These are phyloP conservation scores for Lepidurus couesii DNA, from an alignment of 1,140 invertebrate species.

Conservation along the genomic window DNA sequence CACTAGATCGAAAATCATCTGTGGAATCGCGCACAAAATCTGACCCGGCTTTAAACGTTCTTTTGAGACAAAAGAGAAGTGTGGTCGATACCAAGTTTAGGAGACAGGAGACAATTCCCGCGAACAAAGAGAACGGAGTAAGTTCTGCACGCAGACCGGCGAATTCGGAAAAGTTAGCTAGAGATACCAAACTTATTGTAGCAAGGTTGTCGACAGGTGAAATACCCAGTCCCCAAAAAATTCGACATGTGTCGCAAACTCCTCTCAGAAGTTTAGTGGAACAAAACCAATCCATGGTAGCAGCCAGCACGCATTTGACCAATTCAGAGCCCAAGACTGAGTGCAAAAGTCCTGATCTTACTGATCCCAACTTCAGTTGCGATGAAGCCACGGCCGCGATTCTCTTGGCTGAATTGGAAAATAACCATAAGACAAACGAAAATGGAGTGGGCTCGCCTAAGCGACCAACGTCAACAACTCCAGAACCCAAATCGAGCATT, in stretches of 20 bases:
- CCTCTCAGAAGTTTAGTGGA: neutral
- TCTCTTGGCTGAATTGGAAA: slow-evolving; percentile 29
- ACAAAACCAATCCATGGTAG: neutral
- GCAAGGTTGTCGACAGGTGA: slow-evolving; percentile 29
- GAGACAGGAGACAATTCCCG: neutral
- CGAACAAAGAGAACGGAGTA: neutral
- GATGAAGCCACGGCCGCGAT: slow-evolving; percentile 28
- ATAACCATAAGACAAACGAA: neutral
- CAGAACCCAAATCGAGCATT: neutral
- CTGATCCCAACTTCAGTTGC: slow-evolving; percentile 27
- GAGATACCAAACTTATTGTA: slow-evolving; percentile 29
- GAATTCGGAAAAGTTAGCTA: slow-evolving; percentile 20
- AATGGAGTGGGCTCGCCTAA: neutral
- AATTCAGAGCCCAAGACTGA: neutral
- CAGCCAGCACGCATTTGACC: neutral
- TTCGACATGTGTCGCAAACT: slow-evolving; percentile 22
- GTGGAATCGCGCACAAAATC: neutral
- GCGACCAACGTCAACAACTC: neutral
- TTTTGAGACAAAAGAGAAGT: neutral
- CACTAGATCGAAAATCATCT: neutral
- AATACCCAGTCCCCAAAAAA: slow-evolving; percentile 29
- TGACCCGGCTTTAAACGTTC: slow-evolving; percentile 20
- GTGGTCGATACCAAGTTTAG: slow-evolving; percentile 31
- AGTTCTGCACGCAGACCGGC: neutral
- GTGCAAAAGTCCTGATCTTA: slow-evolving; percentile 11